phyloP scores from a whole-genome alignment of 1,140 invertebrate genomes.

The Coptotermes formosanus region DNA sequence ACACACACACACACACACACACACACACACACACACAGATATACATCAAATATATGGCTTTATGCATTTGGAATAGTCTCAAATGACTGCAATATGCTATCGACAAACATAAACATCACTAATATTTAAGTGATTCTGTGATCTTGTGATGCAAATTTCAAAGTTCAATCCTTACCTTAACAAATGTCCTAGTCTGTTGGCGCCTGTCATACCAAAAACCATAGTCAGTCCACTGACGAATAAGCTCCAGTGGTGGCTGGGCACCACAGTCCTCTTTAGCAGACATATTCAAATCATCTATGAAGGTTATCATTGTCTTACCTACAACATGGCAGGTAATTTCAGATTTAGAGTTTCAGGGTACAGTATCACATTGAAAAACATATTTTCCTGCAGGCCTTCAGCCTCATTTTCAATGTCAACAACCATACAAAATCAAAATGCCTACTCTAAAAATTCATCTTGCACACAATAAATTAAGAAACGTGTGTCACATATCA shows the following conservation, averaged over 20 bases:
- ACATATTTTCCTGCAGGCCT: too few species aligned
- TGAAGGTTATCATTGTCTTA: constrained; percentile 77
- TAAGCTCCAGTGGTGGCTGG: constrained; percentile 79
- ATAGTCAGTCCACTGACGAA: constrained; percentile 83
- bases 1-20: too few species aligned
- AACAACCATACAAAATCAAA: too few species aligned
- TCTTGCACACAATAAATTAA: too few species aligned
- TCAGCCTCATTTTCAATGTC: too few species aligned
- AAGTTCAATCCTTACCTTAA: constrained; percentile 52
- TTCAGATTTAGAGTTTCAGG: neutral
- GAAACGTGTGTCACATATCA: too few species aligned
- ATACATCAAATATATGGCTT: too few species aligned
- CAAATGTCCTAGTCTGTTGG: constrained; percentile 71
- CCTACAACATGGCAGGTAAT: constrained; percentile 32
- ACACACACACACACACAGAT: too few species aligned
- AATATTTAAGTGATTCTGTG: neutral
- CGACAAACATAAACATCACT: neutral
- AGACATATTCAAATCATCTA: constrained; percentile 91
- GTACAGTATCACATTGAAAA: too few species aligned
- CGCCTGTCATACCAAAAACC: constrained; percentile 80
- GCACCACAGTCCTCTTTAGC: constrained; percentile 82
- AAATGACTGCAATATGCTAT: neutral
- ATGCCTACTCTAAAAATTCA: too few species aligned
- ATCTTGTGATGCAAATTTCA: too few species aligned
- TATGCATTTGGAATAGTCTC: neutral